Conservation (phyloP, 23 tunicate species). For the Diplosoma virens region DNA sequence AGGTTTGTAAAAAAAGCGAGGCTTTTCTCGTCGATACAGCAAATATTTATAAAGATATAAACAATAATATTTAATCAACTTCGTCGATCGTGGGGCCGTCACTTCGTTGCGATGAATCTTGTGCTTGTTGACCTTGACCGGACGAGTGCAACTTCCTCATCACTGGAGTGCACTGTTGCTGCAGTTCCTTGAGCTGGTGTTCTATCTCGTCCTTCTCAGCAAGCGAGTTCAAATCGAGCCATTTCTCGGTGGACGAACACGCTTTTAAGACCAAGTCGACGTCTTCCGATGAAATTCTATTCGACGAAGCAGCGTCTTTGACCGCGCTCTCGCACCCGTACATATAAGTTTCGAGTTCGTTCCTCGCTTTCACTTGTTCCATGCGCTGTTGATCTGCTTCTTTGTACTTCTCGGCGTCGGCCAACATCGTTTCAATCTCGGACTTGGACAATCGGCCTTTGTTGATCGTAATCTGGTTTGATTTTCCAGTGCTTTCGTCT, state of each 20-base stretch:
- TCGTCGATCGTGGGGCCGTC: slow-evolving; percentile 14
- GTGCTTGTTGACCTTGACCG: background rate
- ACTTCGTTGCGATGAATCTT: no score
- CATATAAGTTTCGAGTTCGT: slow-evolving; percentile 51
- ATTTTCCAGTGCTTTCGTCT: slow-evolving; percentile 73
- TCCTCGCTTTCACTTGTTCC: slow-evolving; percentile 34
- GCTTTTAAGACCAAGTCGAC: slow-evolving; percentile 15
- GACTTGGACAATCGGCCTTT: slow-evolving; percentile 60
- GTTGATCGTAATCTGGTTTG: slow-evolving; percentile 69
- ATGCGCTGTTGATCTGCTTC: slow-evolving; percentile 51
- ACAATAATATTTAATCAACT: slow-evolving; percentile 15
- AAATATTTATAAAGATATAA: no score
- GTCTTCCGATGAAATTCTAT: slow-evolving; percentile 41
- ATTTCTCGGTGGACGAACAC: slow-evolving; percentile 30
- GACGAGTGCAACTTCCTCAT: slow-evolving; percentile 40
- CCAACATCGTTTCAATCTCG: slow-evolving; percentile 58
- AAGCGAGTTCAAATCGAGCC: slow-evolving; percentile 48
- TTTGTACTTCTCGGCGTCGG: slow-evolving; percentile 67
- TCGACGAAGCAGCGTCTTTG: slow-evolving; percentile 4
- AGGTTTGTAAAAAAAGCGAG: no score
- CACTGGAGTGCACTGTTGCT: slow-evolving; percentile 39
- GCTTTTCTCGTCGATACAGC: no score
- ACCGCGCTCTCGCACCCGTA: slow-evolving; percentile 48
- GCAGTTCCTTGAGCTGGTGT: slow-evolving; percentile 37
- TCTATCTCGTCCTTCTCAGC: slow-evolving; percentile 64